These are phyloP conservation scores for Channa argus DNA, from an alignment of 2,113 vertebrate species.

Conservation along the genomic window DNA sequence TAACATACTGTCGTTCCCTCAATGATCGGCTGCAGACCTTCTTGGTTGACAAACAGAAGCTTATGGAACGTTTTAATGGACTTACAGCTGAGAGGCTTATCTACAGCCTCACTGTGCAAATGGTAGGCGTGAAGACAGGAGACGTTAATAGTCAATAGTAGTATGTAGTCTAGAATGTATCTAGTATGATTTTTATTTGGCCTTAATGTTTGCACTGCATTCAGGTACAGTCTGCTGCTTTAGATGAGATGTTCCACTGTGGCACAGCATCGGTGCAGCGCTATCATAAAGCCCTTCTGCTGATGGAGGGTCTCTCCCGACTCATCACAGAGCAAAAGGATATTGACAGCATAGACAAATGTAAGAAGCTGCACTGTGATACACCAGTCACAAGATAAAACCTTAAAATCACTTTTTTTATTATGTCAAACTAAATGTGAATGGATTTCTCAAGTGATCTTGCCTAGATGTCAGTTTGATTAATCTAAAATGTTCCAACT, in stretches of 20 bases:
- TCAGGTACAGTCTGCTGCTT: slow-evolving; percentile 92
- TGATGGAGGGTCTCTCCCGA: slow-evolving; percentile 92
- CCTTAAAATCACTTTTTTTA: not conserved
- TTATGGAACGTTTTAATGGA: slow-evolving; percentile 93
- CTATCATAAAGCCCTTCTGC: slow-evolving; percentile 92
- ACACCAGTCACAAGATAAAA: not conserved
- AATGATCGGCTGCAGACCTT: slow-evolving; percentile 90
- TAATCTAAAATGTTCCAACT: not conserved
- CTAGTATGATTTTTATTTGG: not conserved
- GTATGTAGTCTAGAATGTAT: not conserved
- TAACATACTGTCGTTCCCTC: slow-evolving; percentile 91
- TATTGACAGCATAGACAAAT: slow-evolving; percentile 89
- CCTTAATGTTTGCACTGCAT: not conserved
- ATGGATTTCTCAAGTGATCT: not conserved
- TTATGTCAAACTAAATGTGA: not conserved
- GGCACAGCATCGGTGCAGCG: slow-evolving; percentile 88
- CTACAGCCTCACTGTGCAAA: slow-evolving; percentile 92
- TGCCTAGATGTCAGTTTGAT: not conserved
- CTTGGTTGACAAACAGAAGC: slow-evolving; percentile 93
- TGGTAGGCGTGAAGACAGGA: slow-evolving; percentile 81
- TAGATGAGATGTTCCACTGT: slow-evolving; percentile 96
- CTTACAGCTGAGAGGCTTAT: slow-evolving; percentile 94
- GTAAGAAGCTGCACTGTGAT: slow-evolving; percentile 70
- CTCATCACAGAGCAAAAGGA: slow-evolving; percentile 88
- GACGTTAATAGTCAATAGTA: slow-evolving; percentile 1